phyloP scores from a whole-genome alignment of 2,797 vertebrate genomes.

The Xiphophorus birchmanni region DNA sequence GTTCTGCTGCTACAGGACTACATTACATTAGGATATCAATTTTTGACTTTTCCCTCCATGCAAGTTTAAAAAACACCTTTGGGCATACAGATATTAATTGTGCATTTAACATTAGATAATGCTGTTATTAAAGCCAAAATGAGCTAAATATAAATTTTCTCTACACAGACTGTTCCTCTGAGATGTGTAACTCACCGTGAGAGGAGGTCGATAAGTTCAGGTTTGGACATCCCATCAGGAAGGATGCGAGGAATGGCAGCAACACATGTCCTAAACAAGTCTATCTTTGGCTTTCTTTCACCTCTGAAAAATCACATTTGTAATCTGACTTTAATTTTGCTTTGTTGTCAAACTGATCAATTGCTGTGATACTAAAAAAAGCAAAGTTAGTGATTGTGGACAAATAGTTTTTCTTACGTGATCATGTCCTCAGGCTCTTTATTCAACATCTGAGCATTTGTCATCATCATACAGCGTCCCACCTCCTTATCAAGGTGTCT shows the following conservation, averaged over 20 bases:
- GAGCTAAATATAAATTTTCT: not conserved
- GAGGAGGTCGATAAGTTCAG: slow-evolving; percentile 91
- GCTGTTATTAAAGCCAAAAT: not conserved
- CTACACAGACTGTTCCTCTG: not conserved
- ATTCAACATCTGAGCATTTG: slow-evolving; percentile 97
- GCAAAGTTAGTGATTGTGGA: not conserved
- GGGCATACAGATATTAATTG: not conserved
- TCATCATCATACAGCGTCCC: slow-evolving; percentile 98
- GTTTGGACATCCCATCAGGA: slow-evolving; percentile 97
- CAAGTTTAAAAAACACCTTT: not conserved
- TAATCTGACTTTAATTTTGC: not conserved
- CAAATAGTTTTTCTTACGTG: slow-evolving; percentile 84
- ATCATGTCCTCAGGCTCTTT: slow-evolving; percentile 99
- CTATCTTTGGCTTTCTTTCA: slow-evolving; percentile 98
- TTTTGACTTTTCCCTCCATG: not conserved
- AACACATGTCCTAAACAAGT: slow-evolving; percentile 96
- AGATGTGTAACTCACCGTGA: slow-evolving; percentile 59
- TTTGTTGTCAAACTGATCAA: not conserved
- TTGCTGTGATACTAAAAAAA: not conserved
- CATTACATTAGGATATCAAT: not conserved
- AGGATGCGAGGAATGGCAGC: slow-evolving; percentile 95
- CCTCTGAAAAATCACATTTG: slow-evolving; percentile 78
- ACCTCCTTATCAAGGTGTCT: slow-evolving; percentile 98
- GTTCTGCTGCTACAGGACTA: not conserved
- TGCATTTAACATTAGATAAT: not conserved